Evolutionary conservation across 2,888 invertebrate species (phyloP), one percentile per base, ranked within the genome.

Genomic region (Xestia sexstrigata): DNA sequence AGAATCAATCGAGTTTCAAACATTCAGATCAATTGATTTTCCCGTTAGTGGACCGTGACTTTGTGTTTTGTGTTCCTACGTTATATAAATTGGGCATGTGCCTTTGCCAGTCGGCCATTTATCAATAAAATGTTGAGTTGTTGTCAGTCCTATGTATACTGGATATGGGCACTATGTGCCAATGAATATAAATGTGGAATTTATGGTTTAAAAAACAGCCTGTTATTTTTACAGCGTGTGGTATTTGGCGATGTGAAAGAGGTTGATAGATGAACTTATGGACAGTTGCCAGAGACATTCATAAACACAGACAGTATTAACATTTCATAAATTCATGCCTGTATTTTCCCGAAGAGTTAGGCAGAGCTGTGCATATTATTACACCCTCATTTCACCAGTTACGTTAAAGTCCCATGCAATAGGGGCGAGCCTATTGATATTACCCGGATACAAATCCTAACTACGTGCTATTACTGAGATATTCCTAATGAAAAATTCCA

Each of bases 101-200:
- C 69, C 79, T 55, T 39, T 70, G 65, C 87, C 87, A 84, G 82
- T 26, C 58, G 70, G 74, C 63, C 74, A 87, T 87, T 88, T 85
- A 88, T 88, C 78, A 88, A 82, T 88, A 79, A 88, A 78, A 81
- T 71, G 62, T 86, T 76, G 82, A 76, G 69, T 71, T 76, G 68
- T 71, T 85, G 85, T 81, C 87, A 81, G 86, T 84, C 68, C 81
- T 85, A 69, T 66, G 76, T 70, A 67, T 52, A 66, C 52, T 84
- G 74, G 65, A 42, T 68, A 62, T 66, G 72, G 60, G 52, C 63
- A 55, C 20, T 55, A 65, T 81, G 2, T 69, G 47, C 13, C 20
- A 23, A 66, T 66, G 47, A 84, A 80, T 84, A 71, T 26, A 11
- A 11, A 60, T 39, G 17, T n/a, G 45, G 15, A 60, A n/a, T 47